Conservation (phyloP, 1,140 invertebrate species). For the Nilaparvata lugens region DNA sequence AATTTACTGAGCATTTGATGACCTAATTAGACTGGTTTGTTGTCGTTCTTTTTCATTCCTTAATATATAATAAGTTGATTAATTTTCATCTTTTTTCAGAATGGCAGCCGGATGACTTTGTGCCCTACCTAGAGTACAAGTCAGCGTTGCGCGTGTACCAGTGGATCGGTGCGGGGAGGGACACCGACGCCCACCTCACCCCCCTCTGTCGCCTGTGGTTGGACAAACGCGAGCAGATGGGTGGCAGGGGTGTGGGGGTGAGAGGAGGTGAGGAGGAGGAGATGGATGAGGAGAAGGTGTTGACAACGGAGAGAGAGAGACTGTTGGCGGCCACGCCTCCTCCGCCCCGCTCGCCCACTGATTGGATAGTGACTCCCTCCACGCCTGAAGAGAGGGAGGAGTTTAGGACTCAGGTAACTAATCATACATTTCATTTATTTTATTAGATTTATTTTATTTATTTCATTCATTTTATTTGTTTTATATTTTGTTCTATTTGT, state of each 20-base stretch:
- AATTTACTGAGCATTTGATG: no score
- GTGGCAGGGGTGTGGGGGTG: conserved; percentile 17
- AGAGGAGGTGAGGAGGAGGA: conserved; percentile 5
- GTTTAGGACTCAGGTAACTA: conserved; percentile 62
- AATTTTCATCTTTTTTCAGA: no score
- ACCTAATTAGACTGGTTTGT: no score
- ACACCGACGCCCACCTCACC: conserved; percentile 70
- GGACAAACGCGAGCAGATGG: conserved; percentile 43
- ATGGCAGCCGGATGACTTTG: conserved; percentile 75
- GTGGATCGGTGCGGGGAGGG: conserved; percentile 92
- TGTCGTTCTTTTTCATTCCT: not conserved
- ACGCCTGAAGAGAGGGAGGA: conserved; percentile 64
- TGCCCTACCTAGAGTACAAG: conserved; percentile 89
- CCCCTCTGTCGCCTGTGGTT: conserved; percentile 69
- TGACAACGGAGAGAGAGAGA: not conserved
- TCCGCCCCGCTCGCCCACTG: conserved; percentile 51
- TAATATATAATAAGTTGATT: not conserved
- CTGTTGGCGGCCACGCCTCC: conserved; percentile 39
- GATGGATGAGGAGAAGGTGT: not conserved
- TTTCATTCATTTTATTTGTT: no score
- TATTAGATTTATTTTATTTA: no score
- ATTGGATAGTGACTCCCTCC: conserved; percentile 55
- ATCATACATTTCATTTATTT: no score
- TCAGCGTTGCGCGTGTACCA: conserved; percentile 62
- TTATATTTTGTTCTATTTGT: conserved; percentile 8